A percentile compares a stretch with the other conserved stretches of the same genome.
Conservation (phyloP, 2,113 vertebrate species). For the Delphinus delphis region DNA sequence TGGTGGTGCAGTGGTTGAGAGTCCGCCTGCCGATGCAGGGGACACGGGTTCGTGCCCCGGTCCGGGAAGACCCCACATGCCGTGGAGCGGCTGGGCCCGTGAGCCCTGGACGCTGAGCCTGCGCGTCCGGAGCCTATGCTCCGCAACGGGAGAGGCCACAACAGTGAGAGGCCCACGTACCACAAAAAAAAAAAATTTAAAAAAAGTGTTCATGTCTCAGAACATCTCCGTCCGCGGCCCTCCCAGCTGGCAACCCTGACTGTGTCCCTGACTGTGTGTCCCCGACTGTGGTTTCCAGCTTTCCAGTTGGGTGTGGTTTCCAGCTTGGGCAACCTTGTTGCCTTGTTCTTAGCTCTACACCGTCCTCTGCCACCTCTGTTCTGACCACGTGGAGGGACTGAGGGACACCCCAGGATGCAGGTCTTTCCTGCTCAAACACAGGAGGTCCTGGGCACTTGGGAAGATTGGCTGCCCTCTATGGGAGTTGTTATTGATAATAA, state of each 20-base stretch:
- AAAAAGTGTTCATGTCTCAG: background rate
- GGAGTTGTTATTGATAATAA: background rate
- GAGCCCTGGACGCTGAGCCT: too few species aligned
- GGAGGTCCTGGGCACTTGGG: accelerated
- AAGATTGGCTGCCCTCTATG: too few species aligned
- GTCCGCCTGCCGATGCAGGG: too few species aligned
- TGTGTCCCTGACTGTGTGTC: background rate
- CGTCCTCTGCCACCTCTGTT: background rate
- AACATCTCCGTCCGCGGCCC: accelerated
- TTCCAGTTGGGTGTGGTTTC: background rate
- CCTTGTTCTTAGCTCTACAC: background rate
- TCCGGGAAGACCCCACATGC: too few species aligned
- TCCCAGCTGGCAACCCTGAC: background rate
- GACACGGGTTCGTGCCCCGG: too few species aligned
- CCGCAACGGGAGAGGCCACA: too few species aligned
- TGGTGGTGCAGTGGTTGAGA: too few species aligned
- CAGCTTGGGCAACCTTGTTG: background rate
- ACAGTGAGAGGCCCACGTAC: too few species aligned
- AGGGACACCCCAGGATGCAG: background rate
- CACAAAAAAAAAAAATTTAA: too few species aligned
- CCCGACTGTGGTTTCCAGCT: background rate
- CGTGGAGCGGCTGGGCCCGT: too few species aligned
- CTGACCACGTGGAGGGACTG: background rate
- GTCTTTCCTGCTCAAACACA: background rate
- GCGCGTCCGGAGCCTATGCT: too few species aligned